phyloP scores from a whole-genome alignment of 1,140 invertebrate genomes.

The Euwallacea fornicatus region DNA sequence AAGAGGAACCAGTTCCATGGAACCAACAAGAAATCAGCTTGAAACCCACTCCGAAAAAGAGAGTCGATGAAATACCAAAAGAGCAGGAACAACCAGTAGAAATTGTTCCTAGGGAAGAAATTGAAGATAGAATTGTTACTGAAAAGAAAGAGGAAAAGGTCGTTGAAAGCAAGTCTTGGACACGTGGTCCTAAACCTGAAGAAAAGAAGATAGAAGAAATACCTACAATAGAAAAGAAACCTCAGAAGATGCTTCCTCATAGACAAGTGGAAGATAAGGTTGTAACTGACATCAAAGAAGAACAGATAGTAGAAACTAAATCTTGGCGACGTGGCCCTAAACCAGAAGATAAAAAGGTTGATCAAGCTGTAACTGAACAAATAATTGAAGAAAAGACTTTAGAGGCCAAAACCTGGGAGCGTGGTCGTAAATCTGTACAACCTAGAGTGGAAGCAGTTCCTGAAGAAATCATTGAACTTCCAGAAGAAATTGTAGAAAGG shows the following conservation, averaged over 20 bases:
- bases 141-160: constrained; percentile 21
- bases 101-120: constrained; percentile 20
- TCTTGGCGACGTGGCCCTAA: constrained; percentile 1
- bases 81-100: constrained; percentile 40
- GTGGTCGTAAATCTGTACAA: constrained; percentile 33
- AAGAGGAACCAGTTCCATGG: constrained; percentile 51
- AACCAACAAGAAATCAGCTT: constrained; percentile 55
- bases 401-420: constrained; percentile 46
- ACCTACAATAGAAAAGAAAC: constrained; percentile 35
- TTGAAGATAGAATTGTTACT: constrained; percentile 52
- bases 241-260: constrained; percentile 1
- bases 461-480: constrained; percentile 38
- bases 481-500: constrained; percentile 49
- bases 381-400: constrained; percentile 25
- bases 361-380: not conserved
- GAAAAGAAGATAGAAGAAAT: constrained; percentile 49
- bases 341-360: constrained; percentile 19
- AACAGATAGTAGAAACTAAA: constrained; percentile 43
- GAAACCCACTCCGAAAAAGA: constrained; percentile 45
- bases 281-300: constrained; percentile 38
- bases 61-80: constrained; percentile 54
- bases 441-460: constrained; percentile 45
- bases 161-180: constrained; percentile 45
- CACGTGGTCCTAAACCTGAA: constrained; percentile 37
- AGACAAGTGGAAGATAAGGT: constrained; percentile 44